Conservation (phyloP, 2,113 vertebrate species). For the Panthera uncia region DNA sequence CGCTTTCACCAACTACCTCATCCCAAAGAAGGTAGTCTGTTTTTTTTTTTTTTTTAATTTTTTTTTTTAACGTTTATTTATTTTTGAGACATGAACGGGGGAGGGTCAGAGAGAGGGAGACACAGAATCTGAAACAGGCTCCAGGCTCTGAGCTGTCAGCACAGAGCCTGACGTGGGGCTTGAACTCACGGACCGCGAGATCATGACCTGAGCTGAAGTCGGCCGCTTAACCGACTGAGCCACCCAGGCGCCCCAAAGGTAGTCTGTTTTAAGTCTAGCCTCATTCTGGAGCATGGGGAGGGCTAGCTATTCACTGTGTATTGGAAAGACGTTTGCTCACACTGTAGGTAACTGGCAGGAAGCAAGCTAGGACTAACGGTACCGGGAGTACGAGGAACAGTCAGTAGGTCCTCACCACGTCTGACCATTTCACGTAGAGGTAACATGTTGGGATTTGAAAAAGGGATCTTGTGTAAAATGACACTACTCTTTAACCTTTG, state of each 20-base stretch:
- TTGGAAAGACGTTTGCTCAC: neutral
- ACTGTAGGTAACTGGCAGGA: neutral
- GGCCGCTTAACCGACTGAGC: too few relatives aligned
- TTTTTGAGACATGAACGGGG: too few relatives aligned
- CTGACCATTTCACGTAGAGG: neutral
- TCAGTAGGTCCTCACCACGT: neutral
- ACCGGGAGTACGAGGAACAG: neutral
- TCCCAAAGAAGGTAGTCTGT: slow-evolving; percentile 92
- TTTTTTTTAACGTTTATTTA: too few relatives aligned
- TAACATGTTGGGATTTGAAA: neutral
- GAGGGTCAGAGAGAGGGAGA: too few relatives aligned
- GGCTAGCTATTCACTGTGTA: neutral
- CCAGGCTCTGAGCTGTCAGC: too few relatives aligned
- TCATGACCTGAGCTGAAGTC: too few relatives aligned
- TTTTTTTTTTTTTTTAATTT: neutral
- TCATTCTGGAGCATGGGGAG: fast-evolving
- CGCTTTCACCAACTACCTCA: slow-evolving; percentile 89
- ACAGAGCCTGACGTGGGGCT: too few relatives aligned
- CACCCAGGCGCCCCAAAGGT: slow-evolving; percentile 84
- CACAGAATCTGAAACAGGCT: too few relatives aligned
- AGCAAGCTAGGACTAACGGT: neutral
- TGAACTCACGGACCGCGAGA: too few relatives aligned
- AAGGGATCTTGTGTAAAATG: neutral
- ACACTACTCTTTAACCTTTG: slow-evolving; percentile 14
- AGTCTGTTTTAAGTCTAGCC: neutral